Conservation (phyloP, 1,140 invertebrate species). For the Antheraea pernyi region DNA sequence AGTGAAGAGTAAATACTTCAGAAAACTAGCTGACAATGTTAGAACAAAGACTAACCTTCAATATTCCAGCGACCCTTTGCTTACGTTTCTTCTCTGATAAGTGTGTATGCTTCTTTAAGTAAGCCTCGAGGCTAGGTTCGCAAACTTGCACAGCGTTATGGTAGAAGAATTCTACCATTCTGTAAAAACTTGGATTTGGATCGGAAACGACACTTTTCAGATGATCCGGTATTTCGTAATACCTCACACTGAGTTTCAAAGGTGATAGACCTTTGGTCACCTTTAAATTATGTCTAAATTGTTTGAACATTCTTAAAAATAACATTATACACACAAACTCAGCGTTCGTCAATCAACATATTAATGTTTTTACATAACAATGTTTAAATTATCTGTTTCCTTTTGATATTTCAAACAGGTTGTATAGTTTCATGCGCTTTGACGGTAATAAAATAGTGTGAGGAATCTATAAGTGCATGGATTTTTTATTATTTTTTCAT, state of each 20-base stretch:
- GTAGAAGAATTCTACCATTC: slow-evolving; percentile 88
- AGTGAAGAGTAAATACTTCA: too few relatives aligned
- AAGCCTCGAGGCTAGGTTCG: slow-evolving; percentile 83
- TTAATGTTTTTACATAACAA: too few relatives aligned
- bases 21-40: too few relatives aligned
- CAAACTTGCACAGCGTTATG: slow-evolving; percentile 83
- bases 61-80: slow-evolving; percentile 83
- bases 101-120: slow-evolving; percentile 79
- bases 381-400: too few relatives aligned
- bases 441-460: too few relatives aligned
- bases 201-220: slow-evolving; percentile 80
- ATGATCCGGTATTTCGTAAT: slow-evolving; percentile 81
- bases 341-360: too few relatives aligned
- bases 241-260: slow-evolving; percentile 23
- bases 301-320: background rate
- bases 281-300: background rate
- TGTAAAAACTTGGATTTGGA: slow-evolving; percentile 84
- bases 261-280: background rate
- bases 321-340: background rate
- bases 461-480: background rate
- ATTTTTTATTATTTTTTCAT: too few relatives aligned
- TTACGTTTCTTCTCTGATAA: slow-evolving; percentile 82
- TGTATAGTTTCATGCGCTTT: too few relatives aligned
- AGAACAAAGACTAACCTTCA: slow-evolving; percentile 72
- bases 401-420: too few relatives aligned